Base-by-base conservation (phyloP, 2,797 vertebrate genomes). In the Pangasius krempfi region DNA sequence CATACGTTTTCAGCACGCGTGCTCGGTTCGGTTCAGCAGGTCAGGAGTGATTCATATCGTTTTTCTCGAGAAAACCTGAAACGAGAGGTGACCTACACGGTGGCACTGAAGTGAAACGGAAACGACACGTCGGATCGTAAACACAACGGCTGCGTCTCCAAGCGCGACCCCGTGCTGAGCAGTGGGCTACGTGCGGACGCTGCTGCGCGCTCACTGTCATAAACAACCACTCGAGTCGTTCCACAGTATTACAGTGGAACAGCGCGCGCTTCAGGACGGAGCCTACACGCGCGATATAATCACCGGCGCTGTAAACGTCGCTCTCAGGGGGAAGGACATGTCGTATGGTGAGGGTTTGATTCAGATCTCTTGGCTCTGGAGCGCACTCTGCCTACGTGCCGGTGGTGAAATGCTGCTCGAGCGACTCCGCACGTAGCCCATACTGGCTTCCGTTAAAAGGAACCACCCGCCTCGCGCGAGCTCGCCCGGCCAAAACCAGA, bases 371-470 rank as follows among this genome's bases (percentile, higher is more conserved):
- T 66, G 85, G 85, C 85, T 86, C 47, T 2, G 27, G 60, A 10
- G 62, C 80, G 80, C 56, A 1, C 80, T 37, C 30, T 75, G 84
- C 44, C 40, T 86, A 86, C 85, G 85, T 86, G 86, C 86, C 16
- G 40, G 27, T 50, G 82, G 1, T 50, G 27, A 64, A 47, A 30
- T 10, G 82, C 82, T 1, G 44, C 82, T 66, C 82, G 82, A 50
- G 82, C 82, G 82, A 84, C 82, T 66, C 60, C 60, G 82, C 82
- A 84, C 82, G 82, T 84, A 84, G 54, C 20, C 7, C 73, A 20
- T 25, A n/a, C 47, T 47, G 40, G 50, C 76, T 79, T 79, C 76
- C 76, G 76, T 79, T 75, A 75, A 75, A 68, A 37, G 3, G 22
- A 13, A 0, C 18, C 68, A 9, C 22, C 18, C 37, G 33, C 70